Evolutionary conservation across 2,888 invertebrate species (phyloP).

Genomic region (Operophtera brumata): DNA sequence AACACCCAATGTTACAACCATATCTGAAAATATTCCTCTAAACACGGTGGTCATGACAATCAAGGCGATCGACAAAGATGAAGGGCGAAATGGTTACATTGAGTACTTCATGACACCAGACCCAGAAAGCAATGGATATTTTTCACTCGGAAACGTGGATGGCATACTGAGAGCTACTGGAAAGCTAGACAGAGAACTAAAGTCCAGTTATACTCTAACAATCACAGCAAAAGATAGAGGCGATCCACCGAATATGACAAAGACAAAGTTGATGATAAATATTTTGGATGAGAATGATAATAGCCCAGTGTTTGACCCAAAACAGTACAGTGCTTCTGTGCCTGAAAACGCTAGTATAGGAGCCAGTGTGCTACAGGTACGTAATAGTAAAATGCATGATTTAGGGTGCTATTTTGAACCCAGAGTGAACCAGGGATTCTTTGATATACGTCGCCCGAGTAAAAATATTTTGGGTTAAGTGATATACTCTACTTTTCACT

Average conservation of each 20-base stretch:
- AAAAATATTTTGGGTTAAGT: too few species aligned
- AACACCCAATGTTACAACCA: slow-evolving; percentile 87
- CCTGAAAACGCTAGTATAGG: slow-evolving; percentile 97
- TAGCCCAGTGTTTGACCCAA: slow-evolving; percentile 92
- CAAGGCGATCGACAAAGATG: slow-evolving; percentile 93
- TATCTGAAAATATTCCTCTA: slow-evolving; percentile 91
- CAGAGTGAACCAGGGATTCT: too few species aligned
- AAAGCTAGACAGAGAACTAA: slow-evolving; percentile 91
- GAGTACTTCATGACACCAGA: slow-evolving; percentile 90
- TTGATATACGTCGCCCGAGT: too few species aligned
- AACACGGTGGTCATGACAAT: slow-evolving; percentile 94
- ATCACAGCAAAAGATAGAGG: slow-evolving; percentile 94
- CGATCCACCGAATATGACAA: slow-evolving; percentile 87
- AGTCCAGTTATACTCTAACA: slow-evolving; percentile 86
- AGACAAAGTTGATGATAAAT: slow-evolving; percentile 85
- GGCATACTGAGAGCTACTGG: slow-evolving; percentile 92
- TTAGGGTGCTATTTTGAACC: too few species aligned
- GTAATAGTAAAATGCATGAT: too few species aligned
- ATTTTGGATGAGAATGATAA: slow-evolving; percentile 95
- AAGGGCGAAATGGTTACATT: slow-evolving; percentile 94
- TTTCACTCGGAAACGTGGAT: slow-evolving; percentile 92
- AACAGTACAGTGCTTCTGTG: slow-evolving; percentile 93
- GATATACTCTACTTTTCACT: too few species aligned
- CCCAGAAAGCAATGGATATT: slow-evolving; percentile 82
- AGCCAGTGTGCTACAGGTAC: slow-evolving; percentile 91